Evolutionary conservation across 2,797 vertebrate genomes (phyloP).

Genomic region (Harpagifer antarcticus): DNA sequence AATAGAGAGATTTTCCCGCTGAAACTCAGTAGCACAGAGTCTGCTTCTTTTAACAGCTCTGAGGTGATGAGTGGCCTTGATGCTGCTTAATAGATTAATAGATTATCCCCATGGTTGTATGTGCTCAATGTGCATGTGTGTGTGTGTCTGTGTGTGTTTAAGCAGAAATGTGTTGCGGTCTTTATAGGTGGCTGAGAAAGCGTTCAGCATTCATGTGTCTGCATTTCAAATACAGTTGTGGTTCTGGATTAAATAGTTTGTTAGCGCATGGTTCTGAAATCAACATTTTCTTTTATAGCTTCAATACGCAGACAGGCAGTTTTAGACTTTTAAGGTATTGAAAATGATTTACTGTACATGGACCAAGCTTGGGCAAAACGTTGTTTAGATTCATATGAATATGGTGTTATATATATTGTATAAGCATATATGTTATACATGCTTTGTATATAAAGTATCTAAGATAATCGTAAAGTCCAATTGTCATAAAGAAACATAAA

Average conservation of each 20-base stretch:
- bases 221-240: conserved; percentile 38
- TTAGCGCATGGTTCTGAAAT: conserved; percentile 20
- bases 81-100: conserved; percentile 59
- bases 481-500: background rate
- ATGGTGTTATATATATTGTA: too few species aligned
- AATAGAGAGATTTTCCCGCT: conserved; percentile 32
- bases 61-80: conserved; percentile 49
- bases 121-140: conserved; percentile 8
- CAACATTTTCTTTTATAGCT: background rate
- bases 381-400: background rate
- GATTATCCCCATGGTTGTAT: conserved; percentile 31
- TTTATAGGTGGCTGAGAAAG: conserved; percentile 2
- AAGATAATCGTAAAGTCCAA: background rate
- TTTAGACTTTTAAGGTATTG: background rate
- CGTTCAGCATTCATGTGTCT: conserved; percentile 27
- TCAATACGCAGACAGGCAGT: background rate
- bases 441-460: background rate
- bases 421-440: too few species aligned
- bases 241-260: conserved; percentile 24
- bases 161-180: conserved; percentile 11
- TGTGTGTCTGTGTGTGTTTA: conserved; percentile 15
- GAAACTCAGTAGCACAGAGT: conserved; percentile 23
- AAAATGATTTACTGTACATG: conserved; percentile 1
- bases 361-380: background rate
- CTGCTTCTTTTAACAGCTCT: conserved; percentile 42